Conservation (phyloP, 2,888 invertebrate species). For the Ophion obscuratus region DNA sequence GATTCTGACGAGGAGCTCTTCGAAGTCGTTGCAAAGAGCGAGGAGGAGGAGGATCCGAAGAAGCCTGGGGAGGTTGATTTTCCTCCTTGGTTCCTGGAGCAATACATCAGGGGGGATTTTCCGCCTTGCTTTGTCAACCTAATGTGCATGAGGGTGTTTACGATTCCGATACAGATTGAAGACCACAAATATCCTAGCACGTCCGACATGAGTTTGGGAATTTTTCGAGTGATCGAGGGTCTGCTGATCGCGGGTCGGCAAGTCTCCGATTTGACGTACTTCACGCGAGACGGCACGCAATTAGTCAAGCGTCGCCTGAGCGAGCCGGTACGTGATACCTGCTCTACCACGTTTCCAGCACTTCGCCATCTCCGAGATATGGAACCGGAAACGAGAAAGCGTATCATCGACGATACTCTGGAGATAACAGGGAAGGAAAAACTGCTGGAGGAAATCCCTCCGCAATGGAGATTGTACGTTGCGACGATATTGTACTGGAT, state of each 20-base stretch:
- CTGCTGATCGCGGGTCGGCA: slow-evolving; percentile 75
- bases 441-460: slow-evolving; percentile 85
- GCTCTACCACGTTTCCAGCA: slow-evolving; percentile 76
- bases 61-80: slow-evolving; percentile 61
- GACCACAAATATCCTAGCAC: slow-evolving; percentile 87
- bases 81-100: slow-evolving; percentile 87
- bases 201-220: slow-evolving; percentile 86
- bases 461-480: slow-evolving; percentile 87
- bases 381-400: slow-evolving; percentile 71
- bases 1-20: slow-evolving; percentile 63
- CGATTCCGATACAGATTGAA: slow-evolving; percentile 90
- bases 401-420: slow-evolving; percentile 85
- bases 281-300: slow-evolving; percentile 42
- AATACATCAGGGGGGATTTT: slow-evolving; percentile 86
- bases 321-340: background rate
- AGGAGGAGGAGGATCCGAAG: slow-evolving; percentile 29
- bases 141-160: slow-evolving; percentile 87
- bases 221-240: slow-evolving; percentile 76
- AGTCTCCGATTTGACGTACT: slow-evolving; percentile 9
- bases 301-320: slow-evolving; percentile 19
- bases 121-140: slow-evolving; percentile 90
- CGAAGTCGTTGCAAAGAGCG: slow-evolving; percentile 50
- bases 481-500: slow-evolving; percentile 87
- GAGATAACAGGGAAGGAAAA: slow-evolving; percentile 82
- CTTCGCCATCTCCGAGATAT: slow-evolving; percentile 79